Conservation (phyloP, 2,797 vertebrate species). For the Fistularia commersonii region DNA sequence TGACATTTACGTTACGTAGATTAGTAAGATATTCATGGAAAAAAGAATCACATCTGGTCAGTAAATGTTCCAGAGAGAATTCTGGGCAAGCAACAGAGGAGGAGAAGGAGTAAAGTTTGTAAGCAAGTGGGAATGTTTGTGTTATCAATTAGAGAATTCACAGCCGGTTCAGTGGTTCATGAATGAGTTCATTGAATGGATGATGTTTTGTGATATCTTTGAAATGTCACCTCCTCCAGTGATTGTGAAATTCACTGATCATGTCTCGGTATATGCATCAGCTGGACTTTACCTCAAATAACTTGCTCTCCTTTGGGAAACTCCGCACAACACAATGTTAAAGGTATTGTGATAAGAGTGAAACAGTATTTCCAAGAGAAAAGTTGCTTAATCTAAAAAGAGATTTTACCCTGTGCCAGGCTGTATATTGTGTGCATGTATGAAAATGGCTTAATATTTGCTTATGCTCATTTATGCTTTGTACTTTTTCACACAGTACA, state of each 20-base stretch:
- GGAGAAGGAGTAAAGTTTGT: conserved; percentile 83
- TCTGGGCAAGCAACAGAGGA: conserved; percentile 84
- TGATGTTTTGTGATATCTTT: conserved; percentile 13
- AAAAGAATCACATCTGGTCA: conserved; percentile 89
- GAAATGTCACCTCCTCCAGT: conserved; percentile 4
- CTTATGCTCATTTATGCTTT: conserved; percentile 34
- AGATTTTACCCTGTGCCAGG: conserved; percentile 9
- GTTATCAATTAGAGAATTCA: conserved; percentile 77
- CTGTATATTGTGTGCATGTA: conserved; percentile 27
- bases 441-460: conserved; percentile 40
- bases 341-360: conserved; percentile 30
- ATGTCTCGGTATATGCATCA: conserved; percentile 1
- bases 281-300: too few relatives aligned
- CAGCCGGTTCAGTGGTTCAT: conserved; percentile 76
- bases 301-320: too few relatives aligned
- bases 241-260: conserved; percentile 9
- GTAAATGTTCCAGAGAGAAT: conserved; percentile 84
- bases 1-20: conserved; percentile 84
- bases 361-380: conserved; percentile 22
- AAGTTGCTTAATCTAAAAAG: conserved; percentile 22
- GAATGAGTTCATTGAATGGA: conserved; percentile 60
- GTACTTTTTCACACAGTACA: conserved; percentile 26
- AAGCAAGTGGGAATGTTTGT: conserved; percentile 76
- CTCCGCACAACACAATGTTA: neutral
- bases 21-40: conserved; percentile 83